Evolutionary conservation across 2,797 vertebrate species (phyloP).

Genomic region (Hypotaenidia okinawae): DNA sequence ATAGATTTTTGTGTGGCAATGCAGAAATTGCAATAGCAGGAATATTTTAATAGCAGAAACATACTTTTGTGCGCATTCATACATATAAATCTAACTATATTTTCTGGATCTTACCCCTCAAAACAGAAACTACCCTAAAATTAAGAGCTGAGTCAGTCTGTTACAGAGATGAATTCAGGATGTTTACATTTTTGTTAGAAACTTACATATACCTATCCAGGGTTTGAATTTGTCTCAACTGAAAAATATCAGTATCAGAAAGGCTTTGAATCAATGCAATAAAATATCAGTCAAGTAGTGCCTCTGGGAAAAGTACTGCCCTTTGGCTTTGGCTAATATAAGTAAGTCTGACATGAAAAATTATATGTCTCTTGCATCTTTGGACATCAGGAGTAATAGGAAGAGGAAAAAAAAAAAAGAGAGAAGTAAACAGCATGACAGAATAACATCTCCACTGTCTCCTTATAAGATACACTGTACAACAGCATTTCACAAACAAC

Average conservation of each 20-base stretch:
- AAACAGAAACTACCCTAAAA: background rate
- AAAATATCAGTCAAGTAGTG: background rate
- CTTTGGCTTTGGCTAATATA: background rate
- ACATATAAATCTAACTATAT: background rate
- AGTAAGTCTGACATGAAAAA: background rate
- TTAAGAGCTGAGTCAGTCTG: background rate
- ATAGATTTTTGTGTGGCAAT: background rate
- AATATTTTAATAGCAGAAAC: background rate
- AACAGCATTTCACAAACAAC: background rate
- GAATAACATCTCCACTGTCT: background rate
- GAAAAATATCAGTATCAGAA: background rate
- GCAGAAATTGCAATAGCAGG: background rate
- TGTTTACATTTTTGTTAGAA: background rate
- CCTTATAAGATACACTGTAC: background rate
- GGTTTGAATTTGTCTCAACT: constrained; percentile 26
- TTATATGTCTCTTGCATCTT: background rate
- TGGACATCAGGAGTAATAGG: background rate
- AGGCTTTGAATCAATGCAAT: background rate
- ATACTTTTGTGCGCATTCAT: background rate
- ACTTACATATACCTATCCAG: background rate
- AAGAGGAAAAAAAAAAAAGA: background rate
- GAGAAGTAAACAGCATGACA: constrained; percentile 32
- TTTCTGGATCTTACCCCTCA: background rate
- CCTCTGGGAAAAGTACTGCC: background rate
- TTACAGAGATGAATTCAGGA: background rate